phyloP scores from a whole-genome alignment of 2,888 invertebrate genomes.

The Agrochola lota region DNA sequence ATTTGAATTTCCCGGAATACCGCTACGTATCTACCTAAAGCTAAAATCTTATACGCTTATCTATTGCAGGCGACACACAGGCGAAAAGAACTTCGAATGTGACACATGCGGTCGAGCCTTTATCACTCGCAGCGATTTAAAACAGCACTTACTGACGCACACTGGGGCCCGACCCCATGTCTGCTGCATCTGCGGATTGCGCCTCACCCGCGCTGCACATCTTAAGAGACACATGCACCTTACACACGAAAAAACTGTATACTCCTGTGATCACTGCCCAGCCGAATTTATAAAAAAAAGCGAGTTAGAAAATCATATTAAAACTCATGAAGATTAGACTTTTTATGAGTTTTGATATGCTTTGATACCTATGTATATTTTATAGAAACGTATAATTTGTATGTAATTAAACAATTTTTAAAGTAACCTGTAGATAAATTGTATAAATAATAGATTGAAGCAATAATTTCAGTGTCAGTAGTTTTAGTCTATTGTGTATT shows the following conservation, averaged over 20 bases:
- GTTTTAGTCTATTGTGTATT: neutral
- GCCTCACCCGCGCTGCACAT: slow-evolving; percentile 84
- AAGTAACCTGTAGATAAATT: neutral
- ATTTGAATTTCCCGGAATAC: too few species aligned
- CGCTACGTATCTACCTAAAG: neutral
- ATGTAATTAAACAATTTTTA: neutral
- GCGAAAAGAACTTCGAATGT: slow-evolving; percentile 87
- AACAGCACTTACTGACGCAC: slow-evolving; percentile 84
- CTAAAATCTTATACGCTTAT: neutral
- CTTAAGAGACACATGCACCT: slow-evolving; percentile 84
- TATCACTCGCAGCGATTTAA: slow-evolving; percentile 86
- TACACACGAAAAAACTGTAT: slow-evolving; percentile 72
- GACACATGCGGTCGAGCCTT: slow-evolving; percentile 83
- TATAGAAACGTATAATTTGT: neutral
- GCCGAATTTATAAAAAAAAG: slow-evolving; percentile 73
- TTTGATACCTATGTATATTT: neutral
- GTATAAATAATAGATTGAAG: neutral
- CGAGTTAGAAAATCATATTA: slow-evolving; percentile 75
- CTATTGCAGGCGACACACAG: slow-evolving; percentile 85
- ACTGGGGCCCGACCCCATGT: slow-evolving; percentile 83
- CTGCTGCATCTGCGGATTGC: slow-evolving; percentile 83
- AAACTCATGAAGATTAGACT: slow-evolving; percentile 36
- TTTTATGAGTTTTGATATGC: neutral
- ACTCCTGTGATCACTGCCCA: slow-evolving; percentile 73
- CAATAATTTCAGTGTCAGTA: neutral